phyloP scores from a whole-genome alignment of 30 jellyfish, hydroid and myxozoan genomes.

The Pseudorhiza aurosa region DNA sequence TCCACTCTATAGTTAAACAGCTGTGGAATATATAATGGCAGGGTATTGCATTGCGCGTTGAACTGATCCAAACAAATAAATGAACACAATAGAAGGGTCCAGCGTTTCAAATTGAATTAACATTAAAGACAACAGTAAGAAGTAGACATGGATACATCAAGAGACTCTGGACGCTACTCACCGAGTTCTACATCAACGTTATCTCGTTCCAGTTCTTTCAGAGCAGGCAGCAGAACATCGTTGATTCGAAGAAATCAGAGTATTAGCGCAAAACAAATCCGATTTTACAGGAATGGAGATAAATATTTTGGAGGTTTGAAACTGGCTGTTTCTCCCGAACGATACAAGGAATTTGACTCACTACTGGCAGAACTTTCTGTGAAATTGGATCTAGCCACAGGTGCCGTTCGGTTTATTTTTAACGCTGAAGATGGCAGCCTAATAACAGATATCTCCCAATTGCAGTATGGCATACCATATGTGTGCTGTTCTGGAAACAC shows the following conservation, averaged over 20 bases:
- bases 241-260: slow-evolving; percentile 93
- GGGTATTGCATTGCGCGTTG: slow-evolving; percentile 52
- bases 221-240: slow-evolving; percentile 86
- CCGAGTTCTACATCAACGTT: slow-evolving; percentile 60
- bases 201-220: slow-evolving; percentile 82
- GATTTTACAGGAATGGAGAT: slow-evolving; percentile 94
- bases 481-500: slow-evolving; percentile 93
- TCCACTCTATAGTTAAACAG: no score
- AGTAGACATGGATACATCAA: slow-evolving; percentile 57
- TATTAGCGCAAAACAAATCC: slow-evolving; percentile 93
- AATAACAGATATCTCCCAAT: slow-evolving; percentile 90
- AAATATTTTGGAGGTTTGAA: slow-evolving; percentile 89
- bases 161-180: slow-evolving; percentile 73
- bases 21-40: no score
- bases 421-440: slow-evolving; percentile 93
- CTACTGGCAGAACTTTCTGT: slow-evolving; percentile 88
- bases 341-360: slow-evolving; percentile 91
- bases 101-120: neutral
- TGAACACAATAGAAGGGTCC: neutral
- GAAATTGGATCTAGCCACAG: slow-evolving; percentile 87
- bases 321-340: slow-evolving; percentile 92
- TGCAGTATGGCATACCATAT: slow-evolving; percentile 92
- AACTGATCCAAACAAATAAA: neutral
- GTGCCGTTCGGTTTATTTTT: slow-evolving; percentile 93
- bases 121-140: no score